phyloP scores from a whole-genome alignment of 2,888 invertebrate genomes.

The Nebria salina region DNA sequence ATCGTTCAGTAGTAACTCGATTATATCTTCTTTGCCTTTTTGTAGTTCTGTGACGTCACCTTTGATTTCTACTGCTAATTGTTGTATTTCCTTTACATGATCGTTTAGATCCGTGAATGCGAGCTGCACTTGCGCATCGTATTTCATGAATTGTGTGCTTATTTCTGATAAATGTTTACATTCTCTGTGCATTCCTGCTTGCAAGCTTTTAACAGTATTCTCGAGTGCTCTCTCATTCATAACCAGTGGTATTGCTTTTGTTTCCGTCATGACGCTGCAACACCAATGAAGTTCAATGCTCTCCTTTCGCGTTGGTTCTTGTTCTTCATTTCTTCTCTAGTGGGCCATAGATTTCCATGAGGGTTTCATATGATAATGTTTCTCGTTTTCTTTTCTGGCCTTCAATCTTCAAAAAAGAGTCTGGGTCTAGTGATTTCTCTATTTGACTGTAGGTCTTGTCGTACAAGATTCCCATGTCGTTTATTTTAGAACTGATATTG shows the following conservation, averaged over 20 bases:
- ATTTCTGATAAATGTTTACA: background rate
- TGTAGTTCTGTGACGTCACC: background rate
- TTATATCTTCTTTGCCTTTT: background rate
- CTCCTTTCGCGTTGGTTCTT: too few species aligned
- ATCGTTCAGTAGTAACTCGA: too few species aligned
- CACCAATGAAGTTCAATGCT: too few species aligned
- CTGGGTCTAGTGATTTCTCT: background rate
- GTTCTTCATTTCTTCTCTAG: too few species aligned
- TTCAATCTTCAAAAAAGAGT: too few species aligned
- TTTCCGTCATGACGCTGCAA: background rate
- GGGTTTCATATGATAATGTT: too few species aligned
- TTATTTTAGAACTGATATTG: background rate
- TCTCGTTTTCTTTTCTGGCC: too few species aligned
- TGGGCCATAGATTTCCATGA: too few species aligned
- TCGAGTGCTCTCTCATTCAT: conserved; percentile 2
- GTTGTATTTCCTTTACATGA: background rate
- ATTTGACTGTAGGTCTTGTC: background rate
- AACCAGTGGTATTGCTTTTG: conserved; percentile 9
- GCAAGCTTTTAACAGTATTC: too few species aligned
- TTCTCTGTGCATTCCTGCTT: background rate
- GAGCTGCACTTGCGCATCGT: background rate
- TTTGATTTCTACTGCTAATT: background rate
- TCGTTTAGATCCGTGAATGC: background rate
- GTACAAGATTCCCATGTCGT: background rate
- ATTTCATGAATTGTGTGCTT: background rate